These are phyloP conservation scores for Oxyruncus cristatus DNA, from an alignment of 2,113 vertebrate species.

Conservation along the genomic window DNA sequence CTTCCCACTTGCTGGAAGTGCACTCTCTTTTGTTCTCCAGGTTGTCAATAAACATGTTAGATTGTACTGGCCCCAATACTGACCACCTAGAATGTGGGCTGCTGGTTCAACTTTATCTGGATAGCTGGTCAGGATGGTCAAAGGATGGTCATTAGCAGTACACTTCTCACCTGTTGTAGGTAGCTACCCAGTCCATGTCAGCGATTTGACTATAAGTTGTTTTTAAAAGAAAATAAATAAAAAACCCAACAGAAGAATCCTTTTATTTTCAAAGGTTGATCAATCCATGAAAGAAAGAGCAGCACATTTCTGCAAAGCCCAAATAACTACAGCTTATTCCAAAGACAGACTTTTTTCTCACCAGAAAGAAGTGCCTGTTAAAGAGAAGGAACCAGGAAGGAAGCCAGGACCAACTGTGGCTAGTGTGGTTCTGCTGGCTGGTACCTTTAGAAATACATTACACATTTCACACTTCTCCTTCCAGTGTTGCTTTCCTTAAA, in stretches of 20 bases:
- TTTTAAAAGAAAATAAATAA: background rate
- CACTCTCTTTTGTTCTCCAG: background rate
- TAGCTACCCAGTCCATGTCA: background rate
- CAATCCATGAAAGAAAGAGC: constrained; percentile 28
- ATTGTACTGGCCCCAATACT: background rate
- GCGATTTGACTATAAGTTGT: background rate
- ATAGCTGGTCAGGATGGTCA: background rate
- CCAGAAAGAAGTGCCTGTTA: background rate
- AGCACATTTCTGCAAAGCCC: constrained; percentile 37
- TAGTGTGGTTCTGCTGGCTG: background rate
- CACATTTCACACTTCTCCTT: background rate
- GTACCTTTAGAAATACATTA: background rate
- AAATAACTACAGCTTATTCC: constrained; percentile 13
- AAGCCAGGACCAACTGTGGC: background rate
- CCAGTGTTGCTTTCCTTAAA: background rate
- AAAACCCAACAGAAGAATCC: background rate
- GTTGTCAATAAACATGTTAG: background rate
- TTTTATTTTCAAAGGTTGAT: constrained; percentile 56
- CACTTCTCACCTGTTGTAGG: background rate
- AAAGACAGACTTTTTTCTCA: background rate
- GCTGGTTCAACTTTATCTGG: background rate
- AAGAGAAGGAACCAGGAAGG: background rate
- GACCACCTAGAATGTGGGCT: background rate
- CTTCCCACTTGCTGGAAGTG: background rate
- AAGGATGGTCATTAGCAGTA: background rate